Evolutionary conservation across 2,888 invertebrate genomes (phyloP), one percentile per base, ranked within the genome.

Genomic region (Branchellion lobata): DNA sequence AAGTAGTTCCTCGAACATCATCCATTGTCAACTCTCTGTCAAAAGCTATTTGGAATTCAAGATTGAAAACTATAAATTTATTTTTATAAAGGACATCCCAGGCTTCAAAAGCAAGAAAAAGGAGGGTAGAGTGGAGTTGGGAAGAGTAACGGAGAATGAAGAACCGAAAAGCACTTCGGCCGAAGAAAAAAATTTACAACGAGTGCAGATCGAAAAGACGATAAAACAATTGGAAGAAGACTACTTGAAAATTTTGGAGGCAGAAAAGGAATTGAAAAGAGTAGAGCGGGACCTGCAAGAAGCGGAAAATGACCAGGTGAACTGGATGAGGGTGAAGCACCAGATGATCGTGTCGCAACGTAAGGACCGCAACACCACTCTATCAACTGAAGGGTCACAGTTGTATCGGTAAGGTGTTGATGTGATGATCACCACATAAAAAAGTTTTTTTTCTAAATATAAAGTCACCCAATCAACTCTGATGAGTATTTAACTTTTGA

Each of bases 251-350:
- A 77, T 77, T n/a, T 1, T 57, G 33, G 77, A 77, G 27, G 77
- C 77, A 1, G 53, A 77, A n/a, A 57, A 77, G 31, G 65, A 77
- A 31, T 65, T 77, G 65, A 65, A 77, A 14, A 77, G 27, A 34
- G 36, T 77, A n/a, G 65, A 77, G 14, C 29, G 27, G 18, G 77
- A 77, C 24, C 21, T 77, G 65, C 29, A 61, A 77, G n/a, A 24
- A 3, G 53, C 57, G 14, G 77, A 77, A 65, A 40, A 77, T 3
- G 65, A 77, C 24, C 77, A 77, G n/a, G 61, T 57, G 11, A 36
- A 77, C 21, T 77, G 77, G 77, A 34, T 77, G 33, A 33, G 34
- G 34, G 36, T 34, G 21, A 77, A 77, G 40, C 18, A 61, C 21
- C 11, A 57, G 3, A 57, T 24, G 34, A 65, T 27, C 47, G 27